Base-by-base conservation (phyloP, 2,113 vertebrate species). In the Strix uralensis region DNA sequence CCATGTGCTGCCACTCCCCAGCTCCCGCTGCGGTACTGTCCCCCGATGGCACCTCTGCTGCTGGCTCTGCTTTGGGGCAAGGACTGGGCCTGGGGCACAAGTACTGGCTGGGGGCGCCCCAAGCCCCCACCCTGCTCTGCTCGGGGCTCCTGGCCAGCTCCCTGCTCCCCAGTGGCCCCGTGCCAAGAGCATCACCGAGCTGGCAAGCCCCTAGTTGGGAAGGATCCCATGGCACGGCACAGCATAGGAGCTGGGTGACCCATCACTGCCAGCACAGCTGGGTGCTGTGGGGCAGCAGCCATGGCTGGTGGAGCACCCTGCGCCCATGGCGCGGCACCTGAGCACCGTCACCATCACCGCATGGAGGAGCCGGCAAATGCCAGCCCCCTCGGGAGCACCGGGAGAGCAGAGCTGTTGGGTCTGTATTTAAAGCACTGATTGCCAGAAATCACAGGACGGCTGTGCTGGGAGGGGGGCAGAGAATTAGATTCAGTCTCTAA, bases 401-500 rank as follows among this genome's bases (percentile, higher is more conserved):
- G 83, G 90, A 90, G 72, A 92, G 46, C 3, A 2, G 97, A 93
- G 97, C 96, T 96, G 96, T 65, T 7, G 51, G 95, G 91, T 93
- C 97, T 94, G 94, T 93, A 96, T 97, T 98, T 98, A 97, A 96
- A 97, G 92, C 96, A 83, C 97, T 98, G 98, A 98, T 98, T 98
- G 97, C 98, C 98, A 98, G 98, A 98, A 95, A 98, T 98, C 97
- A 97, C 94, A 97, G 98, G 97, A 97, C 7, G 86, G 87, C 93
- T 95, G 46, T 96, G 96, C 96, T 1, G 30, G n/a, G 96, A 98
- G 96, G 90, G 95, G 98, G 97, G 96, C 97, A 97, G 97, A 97
- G 97, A 98, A 98, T 98, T 98, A 98, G 96, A 98, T 97, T 98
- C 98, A 97, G 95, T 94, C 95, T 98, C 97, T 98, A 98, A 98